phyloP scores from a whole-genome alignment of 2,113 vertebrate species.

The Marmota monax region DNA sequence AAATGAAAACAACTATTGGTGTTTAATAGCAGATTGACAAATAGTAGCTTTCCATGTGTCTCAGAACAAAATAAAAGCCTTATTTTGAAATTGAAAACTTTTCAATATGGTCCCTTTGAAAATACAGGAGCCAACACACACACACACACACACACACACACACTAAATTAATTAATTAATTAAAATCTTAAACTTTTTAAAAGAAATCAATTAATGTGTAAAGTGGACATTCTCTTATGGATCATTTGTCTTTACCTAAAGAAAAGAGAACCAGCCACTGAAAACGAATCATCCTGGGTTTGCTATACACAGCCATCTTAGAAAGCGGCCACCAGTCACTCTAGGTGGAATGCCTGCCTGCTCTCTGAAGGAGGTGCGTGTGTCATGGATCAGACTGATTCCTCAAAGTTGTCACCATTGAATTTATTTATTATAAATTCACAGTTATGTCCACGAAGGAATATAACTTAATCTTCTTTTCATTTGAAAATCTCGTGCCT shows the following conservation, averaged over 20 bases:
- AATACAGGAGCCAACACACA: neutral
- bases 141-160: neutral
- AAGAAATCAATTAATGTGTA: neutral
- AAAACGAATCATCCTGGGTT: accelerated
- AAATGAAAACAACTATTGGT: neutral
- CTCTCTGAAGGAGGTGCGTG: neutral
- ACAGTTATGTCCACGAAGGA: neutral
- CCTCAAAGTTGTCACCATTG: neutral
- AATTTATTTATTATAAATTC: neutral
- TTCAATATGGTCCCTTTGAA: neutral
- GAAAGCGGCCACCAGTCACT: neutral
- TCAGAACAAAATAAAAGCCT: neutral
- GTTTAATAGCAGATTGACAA: conserved; percentile 13
- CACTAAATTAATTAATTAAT: neutral
- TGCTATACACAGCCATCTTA: neutral
- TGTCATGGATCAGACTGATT: neutral
- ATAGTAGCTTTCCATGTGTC: neutral
- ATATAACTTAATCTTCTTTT: conserved; percentile 7
- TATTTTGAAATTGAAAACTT: conserved; percentile 17
- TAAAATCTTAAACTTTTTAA: neutral
- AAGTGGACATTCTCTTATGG: neutral
- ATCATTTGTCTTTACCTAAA: neutral
- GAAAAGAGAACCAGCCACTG: neutral
- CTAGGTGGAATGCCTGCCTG: neutral
- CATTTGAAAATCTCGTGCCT: neutral